Conservation (phyloP, 2,113 vertebrate genomes). For the Protobothrops flavoviridis region DNA sequence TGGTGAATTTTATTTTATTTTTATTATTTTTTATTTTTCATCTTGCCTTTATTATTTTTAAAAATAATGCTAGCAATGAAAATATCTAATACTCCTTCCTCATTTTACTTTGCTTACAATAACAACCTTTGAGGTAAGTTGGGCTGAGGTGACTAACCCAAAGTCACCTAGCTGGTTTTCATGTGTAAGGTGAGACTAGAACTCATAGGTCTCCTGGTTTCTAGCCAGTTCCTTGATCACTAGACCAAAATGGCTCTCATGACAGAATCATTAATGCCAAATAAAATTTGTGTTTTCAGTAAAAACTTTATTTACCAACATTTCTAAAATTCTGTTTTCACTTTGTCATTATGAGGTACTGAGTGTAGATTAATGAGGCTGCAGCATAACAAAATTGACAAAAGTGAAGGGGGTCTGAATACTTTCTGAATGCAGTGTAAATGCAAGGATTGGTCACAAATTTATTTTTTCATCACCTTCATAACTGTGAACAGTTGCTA, state of each 20-base stretch:
- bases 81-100: not conserved
- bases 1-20: not conserved
- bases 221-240: not conserved
- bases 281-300: not conserved
- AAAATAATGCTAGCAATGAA: not conserved
- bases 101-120: not conserved
- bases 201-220: not conserved
- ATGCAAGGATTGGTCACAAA: not conserved
- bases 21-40: not conserved
- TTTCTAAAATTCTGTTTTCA: not conserved
- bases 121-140: not conserved
- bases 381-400: not conserved
- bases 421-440: not conserved
- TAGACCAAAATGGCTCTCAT: not conserved
- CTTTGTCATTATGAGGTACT: not conserved
- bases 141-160: not conserved
- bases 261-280: accelerated
- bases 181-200: not conserved
- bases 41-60: not conserved
- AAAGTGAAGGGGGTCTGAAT: not conserved
- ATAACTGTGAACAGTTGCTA: not conserved
- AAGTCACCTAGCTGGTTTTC: not conserved
- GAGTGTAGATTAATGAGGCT: not conserved
- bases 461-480: not conserved
- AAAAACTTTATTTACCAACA: not conserved